Conservation (phyloP, 2,888 invertebrate species). For the Panzeria rudis region DNA sequence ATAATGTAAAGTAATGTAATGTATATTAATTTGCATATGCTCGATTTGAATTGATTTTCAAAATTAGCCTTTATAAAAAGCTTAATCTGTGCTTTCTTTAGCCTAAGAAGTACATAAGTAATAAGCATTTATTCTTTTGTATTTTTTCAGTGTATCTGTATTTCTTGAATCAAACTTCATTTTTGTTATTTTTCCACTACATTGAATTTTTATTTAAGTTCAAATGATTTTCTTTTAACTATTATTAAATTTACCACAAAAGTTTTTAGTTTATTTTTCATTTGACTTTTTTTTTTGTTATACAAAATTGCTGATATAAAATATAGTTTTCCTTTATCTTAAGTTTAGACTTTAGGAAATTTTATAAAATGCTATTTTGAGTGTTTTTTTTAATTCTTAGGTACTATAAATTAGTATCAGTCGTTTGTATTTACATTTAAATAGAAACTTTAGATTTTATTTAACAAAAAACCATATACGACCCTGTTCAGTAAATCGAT, state of each 20-base stretch:
- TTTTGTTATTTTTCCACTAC: constrained; percentile 55
- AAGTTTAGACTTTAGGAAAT: constrained; percentile 23
- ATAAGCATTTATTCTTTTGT: too few relatives aligned
- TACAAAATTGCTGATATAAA: constrained; percentile 64
- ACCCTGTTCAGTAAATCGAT: too few relatives aligned
- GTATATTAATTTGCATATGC: too few relatives aligned
- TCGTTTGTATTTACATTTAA: constrained; percentile 25
- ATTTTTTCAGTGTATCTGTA: background rate
- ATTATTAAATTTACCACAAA: constrained; percentile 58
- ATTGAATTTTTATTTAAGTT: constrained; percentile 58
- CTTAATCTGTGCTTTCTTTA: too few relatives aligned
- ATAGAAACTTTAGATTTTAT: constrained; percentile 42
- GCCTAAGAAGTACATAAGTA: too few relatives aligned
- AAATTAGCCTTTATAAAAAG: too few relatives aligned
- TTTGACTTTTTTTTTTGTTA: background rate
- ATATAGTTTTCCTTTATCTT: constrained; percentile 55
- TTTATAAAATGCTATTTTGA: constrained; percentile 2
- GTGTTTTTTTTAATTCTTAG: constrained; percentile 25
- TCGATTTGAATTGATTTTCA: too few relatives aligned
- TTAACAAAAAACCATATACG: background rate
- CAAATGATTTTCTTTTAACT: constrained; percentile 37
- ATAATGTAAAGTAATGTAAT: too few relatives aligned
- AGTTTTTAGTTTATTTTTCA: constrained; percentile 18
- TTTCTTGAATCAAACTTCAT: background rate
- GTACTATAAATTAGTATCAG: constrained; percentile 43